Conservation (phyloP, 2,888 invertebrate species). For the Lycaena phlaeas region DNA sequence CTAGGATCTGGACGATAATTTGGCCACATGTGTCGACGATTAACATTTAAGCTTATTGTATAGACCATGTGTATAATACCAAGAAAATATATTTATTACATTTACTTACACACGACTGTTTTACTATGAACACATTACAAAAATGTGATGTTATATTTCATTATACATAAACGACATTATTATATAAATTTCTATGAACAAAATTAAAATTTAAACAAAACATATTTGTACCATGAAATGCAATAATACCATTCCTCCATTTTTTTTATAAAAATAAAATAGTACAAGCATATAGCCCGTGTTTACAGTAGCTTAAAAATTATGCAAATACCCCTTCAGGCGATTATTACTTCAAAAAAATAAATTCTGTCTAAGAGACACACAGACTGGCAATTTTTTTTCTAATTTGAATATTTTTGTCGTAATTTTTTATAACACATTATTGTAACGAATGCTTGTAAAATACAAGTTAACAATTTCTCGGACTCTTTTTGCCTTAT, state of each 20-base stretch:
- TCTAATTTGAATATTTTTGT: too few species aligned
- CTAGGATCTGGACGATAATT: slow-evolving; percentile 60
- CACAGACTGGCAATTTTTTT: too few species aligned
- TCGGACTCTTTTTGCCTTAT: too few species aligned
- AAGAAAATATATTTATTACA: slow-evolving; percentile 27
- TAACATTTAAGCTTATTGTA: slow-evolving; percentile 21
- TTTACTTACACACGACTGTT: slow-evolving; percentile 4
- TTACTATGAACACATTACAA: slow-evolving; percentile 17
- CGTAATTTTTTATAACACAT: too few species aligned
- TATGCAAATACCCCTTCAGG: too few species aligned
- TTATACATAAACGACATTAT: background rate
- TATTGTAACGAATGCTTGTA: too few species aligned
- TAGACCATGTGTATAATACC: slow-evolving; percentile 20
- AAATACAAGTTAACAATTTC: too few species aligned
- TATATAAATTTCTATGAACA: background rate
- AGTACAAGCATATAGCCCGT: too few species aligned
- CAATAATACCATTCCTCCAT: slow-evolving; percentile 28
- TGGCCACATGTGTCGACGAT: slow-evolving; percentile 54
- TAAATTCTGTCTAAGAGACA: too few species aligned
- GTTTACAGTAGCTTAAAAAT: too few species aligned
- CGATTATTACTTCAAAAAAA: too few species aligned
- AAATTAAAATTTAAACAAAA: slow-evolving; percentile 21
- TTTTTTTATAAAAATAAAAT: slow-evolving; percentile 18
- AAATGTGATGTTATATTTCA: slow-evolving; percentile 3
- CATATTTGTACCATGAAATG: slow-evolving; percentile 60